phyloP scores from a whole-genome alignment of 2,113 vertebrate genomes.

The Sinocyclocheilus grahami region DNA sequence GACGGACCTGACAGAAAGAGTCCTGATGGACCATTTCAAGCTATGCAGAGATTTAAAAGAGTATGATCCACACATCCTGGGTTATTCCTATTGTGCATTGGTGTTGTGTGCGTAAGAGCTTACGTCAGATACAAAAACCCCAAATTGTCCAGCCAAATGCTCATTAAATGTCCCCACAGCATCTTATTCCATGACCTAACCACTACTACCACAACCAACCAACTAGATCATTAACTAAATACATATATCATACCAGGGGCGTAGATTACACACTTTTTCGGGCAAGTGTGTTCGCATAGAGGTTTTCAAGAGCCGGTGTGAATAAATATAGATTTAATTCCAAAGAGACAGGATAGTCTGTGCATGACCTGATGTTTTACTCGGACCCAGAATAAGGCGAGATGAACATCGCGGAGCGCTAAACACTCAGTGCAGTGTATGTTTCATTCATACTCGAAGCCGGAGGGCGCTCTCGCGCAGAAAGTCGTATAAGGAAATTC shows the following conservation, averaged over 20 bases:
- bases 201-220: not conserved
- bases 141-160: not conserved
- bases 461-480: too few relatives aligned
- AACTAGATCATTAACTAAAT: not conserved
- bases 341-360: too few relatives aligned
- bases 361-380: too few relatives aligned
- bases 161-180: constrained; percentile 4
- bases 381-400: too few relatives aligned
- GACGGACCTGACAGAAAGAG: not conserved
- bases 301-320: too few relatives aligned
- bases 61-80: not conserved
- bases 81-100: not conserved
- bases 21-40: constrained; percentile 31
- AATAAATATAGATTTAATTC: too few relatives aligned
- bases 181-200: not conserved
- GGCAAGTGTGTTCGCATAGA: too few relatives aligned
- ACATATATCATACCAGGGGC: not conserved
- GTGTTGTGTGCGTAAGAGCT: constrained; percentile 1
- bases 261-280: too few relatives aligned
- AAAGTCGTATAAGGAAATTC: too few relatives aligned
- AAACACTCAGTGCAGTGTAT: too few relatives aligned
- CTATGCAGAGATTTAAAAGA: not conserved
- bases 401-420: too few relatives aligned
- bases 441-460: too few relatives aligned
- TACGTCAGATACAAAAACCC: constrained; percentile 17